phyloP scores from a whole-genome alignment of 2,113 vertebrate genomes.

The Prunella fulvescens region DNA sequence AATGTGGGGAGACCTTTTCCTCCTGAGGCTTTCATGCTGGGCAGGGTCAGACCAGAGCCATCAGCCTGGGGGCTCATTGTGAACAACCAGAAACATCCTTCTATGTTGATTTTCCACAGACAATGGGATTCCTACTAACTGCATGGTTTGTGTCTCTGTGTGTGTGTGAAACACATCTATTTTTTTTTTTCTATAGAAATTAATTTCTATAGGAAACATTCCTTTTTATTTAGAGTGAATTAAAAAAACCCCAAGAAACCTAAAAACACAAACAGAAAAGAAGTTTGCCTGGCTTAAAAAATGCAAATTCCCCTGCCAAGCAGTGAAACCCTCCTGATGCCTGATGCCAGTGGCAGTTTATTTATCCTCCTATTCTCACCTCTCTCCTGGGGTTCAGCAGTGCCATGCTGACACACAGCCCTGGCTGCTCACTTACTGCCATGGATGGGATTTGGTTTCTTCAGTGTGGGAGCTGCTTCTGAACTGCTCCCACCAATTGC shows the following conservation, averaged over 20 bases:
- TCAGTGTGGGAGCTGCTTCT: not conserved
- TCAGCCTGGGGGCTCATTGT: accelerated
- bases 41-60: not conserved
- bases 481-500: not conserved
- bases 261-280: not conserved
- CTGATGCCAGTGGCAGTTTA: not conserved
- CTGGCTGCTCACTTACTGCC: not conserved
- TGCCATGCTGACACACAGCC: not conserved
- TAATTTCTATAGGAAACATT: not conserved
- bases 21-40: not conserved
- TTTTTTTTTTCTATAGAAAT: not conserved
- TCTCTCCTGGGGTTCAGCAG: not conserved
- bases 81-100: not conserved
- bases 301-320: not conserved
- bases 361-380: not conserved
- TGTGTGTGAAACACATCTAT: not conserved
- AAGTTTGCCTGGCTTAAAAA: not conserved
- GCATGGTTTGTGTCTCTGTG: not conserved
- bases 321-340: not conserved
- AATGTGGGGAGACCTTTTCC: not conserved
- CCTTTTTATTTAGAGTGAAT: not conserved
- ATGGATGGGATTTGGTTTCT: accelerated
- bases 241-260: not conserved
- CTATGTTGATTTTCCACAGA: not conserved
- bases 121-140: not conserved